phyloP scores from a whole-genome alignment of 2,113 vertebrate species.

The Apodemus speciosus region DNA sequence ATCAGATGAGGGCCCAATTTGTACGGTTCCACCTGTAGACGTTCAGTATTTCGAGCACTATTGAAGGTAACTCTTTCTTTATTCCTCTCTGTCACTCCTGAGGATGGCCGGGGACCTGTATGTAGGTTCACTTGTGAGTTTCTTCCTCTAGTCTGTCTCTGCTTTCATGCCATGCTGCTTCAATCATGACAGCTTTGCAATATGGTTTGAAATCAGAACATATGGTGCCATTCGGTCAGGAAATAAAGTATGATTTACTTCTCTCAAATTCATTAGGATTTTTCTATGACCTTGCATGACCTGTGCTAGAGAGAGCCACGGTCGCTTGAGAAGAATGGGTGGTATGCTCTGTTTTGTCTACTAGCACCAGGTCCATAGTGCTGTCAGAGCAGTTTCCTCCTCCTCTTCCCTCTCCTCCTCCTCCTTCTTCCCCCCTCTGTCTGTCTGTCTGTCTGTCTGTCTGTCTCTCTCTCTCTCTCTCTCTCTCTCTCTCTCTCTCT shows the following conservation, averaged over 20 bases:
- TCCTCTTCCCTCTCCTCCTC: no score
- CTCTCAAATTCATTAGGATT: neutral
- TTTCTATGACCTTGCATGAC: neutral
- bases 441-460: neutral
- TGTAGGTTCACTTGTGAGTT: neutral
- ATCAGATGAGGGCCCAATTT: neutral
- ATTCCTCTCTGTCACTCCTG: neutral
- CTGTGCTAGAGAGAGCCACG: neutral
- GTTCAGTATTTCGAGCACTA: neutral
- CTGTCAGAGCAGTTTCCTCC: no score
- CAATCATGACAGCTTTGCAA: neutral
- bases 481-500: neutral
- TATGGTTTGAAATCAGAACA: neutral
- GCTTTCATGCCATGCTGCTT: neutral
- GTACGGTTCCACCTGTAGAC: neutral
- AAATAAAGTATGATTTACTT: neutral
- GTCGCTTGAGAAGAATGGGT: neutral
- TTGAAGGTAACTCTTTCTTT: neutral
- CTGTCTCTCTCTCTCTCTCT: no score
- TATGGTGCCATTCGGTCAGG: neutral
- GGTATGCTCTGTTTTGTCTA: neutral
- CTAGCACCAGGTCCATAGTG: neutral
- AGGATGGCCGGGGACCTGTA: no score
- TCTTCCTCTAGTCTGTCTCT: neutral
- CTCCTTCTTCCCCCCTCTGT: no score